These are phyloP conservation scores for Scaeva pyrastri DNA, from an alignment of 2,888 invertebrate genomes.

Conservation along the genomic window DNA sequence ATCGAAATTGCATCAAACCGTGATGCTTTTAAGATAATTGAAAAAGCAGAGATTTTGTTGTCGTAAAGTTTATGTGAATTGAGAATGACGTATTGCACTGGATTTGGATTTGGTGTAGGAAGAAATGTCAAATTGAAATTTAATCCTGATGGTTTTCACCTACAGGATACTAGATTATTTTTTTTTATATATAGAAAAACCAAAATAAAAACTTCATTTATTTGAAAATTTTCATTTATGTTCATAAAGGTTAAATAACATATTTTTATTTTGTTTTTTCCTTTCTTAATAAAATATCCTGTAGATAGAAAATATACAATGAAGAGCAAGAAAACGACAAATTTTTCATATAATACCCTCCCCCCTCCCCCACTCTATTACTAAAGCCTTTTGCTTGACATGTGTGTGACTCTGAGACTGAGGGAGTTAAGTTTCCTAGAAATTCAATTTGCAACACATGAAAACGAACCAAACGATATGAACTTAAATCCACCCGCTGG, in stretches of 20 bases:
- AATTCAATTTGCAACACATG: slow-evolving; percentile 56
- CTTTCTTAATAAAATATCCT: not conserved
- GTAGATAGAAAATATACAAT: too few relatives aligned
- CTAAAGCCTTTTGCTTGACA: not conserved
- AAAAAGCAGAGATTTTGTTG: not conserved
- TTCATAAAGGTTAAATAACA: not conserved
- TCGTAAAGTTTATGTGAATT: slow-evolving; percentile 6
- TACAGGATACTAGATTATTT: too few relatives aligned
- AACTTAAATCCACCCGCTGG: slow-evolving; percentile 39
- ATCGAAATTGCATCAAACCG: not conserved
- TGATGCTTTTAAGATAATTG: slow-evolving; percentile 27
- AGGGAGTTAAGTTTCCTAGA: slow-evolving; percentile 40
- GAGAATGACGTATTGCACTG: not conserved
- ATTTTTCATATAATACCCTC: not conserved
- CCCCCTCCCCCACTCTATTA: too few relatives aligned
- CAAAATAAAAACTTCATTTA: too few relatives aligned
- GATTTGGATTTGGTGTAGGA: too few relatives aligned
- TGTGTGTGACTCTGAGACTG: too few relatives aligned
- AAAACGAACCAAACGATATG: slow-evolving; percentile 2
- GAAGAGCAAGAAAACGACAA: not conserved
- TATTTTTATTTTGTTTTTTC: not conserved
- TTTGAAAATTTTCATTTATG: too few relatives aligned
- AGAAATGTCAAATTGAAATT: too few relatives aligned
- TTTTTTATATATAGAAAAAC: too few relatives aligned
- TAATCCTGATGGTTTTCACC: too few relatives aligned